Base-by-base conservation (phyloP, 2,888 invertebrate species). In the Brassicogethes aeneus region DNA sequence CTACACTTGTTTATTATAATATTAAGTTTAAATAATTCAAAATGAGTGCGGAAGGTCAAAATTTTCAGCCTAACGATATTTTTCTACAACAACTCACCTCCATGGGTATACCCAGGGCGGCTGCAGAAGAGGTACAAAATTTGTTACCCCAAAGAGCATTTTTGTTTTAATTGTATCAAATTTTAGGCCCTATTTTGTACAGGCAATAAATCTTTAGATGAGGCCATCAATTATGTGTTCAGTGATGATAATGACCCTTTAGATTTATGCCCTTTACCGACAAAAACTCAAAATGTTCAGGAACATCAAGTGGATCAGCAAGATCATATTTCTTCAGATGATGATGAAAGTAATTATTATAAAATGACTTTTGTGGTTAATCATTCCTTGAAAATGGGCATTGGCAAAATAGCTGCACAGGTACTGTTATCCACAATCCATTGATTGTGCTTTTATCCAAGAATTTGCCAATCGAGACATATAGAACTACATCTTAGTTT, bases 311-410 rank as follows among this genome's bases (percentile, higher is more conserved):
- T 5, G 5, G 23, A 23, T 23, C 5, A 10, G 5, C 23, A 23
- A 23, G 5, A 5, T 7, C 5, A 23, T 23, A 10, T 7, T 7
- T 23, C 23, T 7, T 23, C 23, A 39, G 63, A 61, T 38, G 58
- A 55, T 15, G 57, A 59, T 36, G 56, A 62, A 39, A 65, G 41
- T 16, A 36, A 66, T 32, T 61, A 62, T 38, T 75, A 70, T 60
- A 80, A 80, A 65, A 80, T 80, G 80, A 75, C 76, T 15, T 75
- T 80, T 61, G 73, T 79, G 16, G 75, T 79, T 3, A 80, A 80
- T 60, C 62, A 65, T 33, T 70, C 71, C 16, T 61, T 80, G 37
- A 70, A 72, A 47, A 80, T 80, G 80, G 76, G 78, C 1, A 61
- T 71, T 16, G 80, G 80, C 2, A 80, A 80, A 61, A 61, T 75